These are phyloP conservation scores for Cairina moschata DNA, from an alignment of 2,113 vertebrate species.

Conservation along the genomic window DNA sequence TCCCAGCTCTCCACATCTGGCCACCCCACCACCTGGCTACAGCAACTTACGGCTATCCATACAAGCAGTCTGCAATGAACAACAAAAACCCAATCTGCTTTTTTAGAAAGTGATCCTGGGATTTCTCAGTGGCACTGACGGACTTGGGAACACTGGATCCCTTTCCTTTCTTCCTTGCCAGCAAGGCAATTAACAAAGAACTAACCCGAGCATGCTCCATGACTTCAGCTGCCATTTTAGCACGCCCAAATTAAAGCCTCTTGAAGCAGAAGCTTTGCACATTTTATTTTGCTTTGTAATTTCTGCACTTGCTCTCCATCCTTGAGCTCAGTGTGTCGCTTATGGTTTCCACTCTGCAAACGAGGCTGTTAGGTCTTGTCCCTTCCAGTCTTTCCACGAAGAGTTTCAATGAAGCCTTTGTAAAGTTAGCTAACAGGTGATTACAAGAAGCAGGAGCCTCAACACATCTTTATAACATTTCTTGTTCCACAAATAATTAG, in stretches of 20 bases:
- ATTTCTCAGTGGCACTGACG: conserved; percentile 28
- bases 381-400: background rate
- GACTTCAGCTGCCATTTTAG: conserved; percentile 1
- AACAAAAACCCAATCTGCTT: background rate
- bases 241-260: background rate
- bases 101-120: conserved; percentile 19
- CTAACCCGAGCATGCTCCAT: conserved; percentile 20
- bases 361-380: background rate
- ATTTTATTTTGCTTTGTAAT: conserved; percentile 30
- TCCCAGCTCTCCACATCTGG: conserved; percentile 34
- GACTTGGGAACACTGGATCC: conserved; percentile 44
- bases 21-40: conserved; percentile 4
- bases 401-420: conserved; percentile 15
- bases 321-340: background rate
- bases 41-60: background rate
- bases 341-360: conserved; percentile 1
- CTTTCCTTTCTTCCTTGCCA: background rate
- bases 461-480: background rate
- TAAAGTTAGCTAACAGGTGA: background rate
- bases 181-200: background rate
- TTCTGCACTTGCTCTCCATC: conserved; percentile 6
- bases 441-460: background rate
- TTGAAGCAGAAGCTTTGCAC: conserved; percentile 58
- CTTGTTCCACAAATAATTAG: background rate
- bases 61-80: background rate